Base-by-base conservation (phyloP, 2,113 vertebrate species). In the Anthoscopus minutus region DNA sequence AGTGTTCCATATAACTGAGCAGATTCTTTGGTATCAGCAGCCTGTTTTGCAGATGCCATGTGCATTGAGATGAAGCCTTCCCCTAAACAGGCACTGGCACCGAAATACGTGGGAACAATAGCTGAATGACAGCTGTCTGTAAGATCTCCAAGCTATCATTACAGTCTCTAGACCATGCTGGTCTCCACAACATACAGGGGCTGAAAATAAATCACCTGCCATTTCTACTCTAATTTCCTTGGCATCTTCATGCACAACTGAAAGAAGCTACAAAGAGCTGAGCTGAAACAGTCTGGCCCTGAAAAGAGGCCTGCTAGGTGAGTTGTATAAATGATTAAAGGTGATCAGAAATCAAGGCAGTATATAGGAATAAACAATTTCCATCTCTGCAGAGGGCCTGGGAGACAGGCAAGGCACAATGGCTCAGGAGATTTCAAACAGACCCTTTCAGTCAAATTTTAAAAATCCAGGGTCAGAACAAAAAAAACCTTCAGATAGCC, bases 391-490 rank as follows among this genome's bases (percentile, higher is more conserved):
- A 96, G 54, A 84, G 27, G n/a, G 50, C 74, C 37, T 33, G 56
- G 60, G 27, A 78, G 72, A 79, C 38, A 92, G 57, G 77, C 56
- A 92, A 94, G 86, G 95, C 94, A 97, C 95, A 17, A 48, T 33
- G 54, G 79, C 42, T 87, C 58, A 40, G 28, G 66, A 23, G n/a
- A 58, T 54, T 91, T 96, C 71, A 89, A 81, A 51, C 37, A 61
- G 72, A 88, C 33, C 25, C 33, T 67, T 94, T 76, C 60, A 83
- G 50, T 44, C 42, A 80, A 80, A 89, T 67, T 65, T 51, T n/a
- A 74, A 67, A 96, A 94, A 85, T 47, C 50, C 71, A 86, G 54
- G 18, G 45, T 78, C 37, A 69, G 53, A 87, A 54, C 65, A 95
- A 84, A 93, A 70, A 42, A 48, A 47, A 17, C 13, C 22, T 48